Percentiles rank a stretch among this genome's conserved stretches.
These are phyloP conservation scores for Ennomos fuscantarius DNA, from an alignment of 2,888 invertebrate genomes.

Conservation along the genomic window DNA sequence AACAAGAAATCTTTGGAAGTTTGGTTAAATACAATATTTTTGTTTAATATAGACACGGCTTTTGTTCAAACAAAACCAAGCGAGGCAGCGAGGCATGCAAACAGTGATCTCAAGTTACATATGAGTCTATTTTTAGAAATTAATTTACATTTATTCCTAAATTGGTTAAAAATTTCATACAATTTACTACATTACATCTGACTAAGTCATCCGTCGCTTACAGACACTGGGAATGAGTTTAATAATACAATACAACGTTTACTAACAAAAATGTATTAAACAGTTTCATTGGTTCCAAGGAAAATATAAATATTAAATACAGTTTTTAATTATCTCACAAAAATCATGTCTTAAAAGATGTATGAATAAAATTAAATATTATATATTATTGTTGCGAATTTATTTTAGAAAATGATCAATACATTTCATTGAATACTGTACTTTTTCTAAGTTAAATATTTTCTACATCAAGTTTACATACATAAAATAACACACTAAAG, in stretches of 20 bases:
- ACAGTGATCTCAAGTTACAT: constrained; percentile 10
- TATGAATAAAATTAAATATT: too few species aligned
- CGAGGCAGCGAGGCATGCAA: constrained; percentile 14
- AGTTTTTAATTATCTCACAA: constrained; percentile 8
- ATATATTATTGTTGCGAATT: background rate
- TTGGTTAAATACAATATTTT: too few species aligned
- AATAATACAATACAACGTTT: constrained; percentile 13
- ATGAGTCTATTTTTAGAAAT: constrained; percentile 2
- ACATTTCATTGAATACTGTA: constrained; percentile 49
- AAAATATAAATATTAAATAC: constrained; percentile 14
- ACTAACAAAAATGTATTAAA: constrained; percentile 11
- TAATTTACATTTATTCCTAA: constrained; percentile 8
- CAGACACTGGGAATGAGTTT: constrained; percentile 40
- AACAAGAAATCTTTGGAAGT: too few species aligned
- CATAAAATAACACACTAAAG: constrained; percentile 70
- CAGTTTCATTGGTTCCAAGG: constrained; percentile 10
- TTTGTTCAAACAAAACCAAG: constrained; percentile 6
- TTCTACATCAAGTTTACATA: constrained; percentile 76
- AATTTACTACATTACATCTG: constrained; percentile 15
- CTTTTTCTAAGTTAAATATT: constrained; percentile 53
- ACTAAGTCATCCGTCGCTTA: constrained; percentile 35
- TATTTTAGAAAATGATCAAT: constrained; percentile 39
- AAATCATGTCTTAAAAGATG: too few species aligned
- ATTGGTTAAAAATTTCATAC: constrained; percentile 33
- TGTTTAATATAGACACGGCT: background rate